Evolutionary conservation across 2,113 vertebrate species (phyloP).

Genomic region (Bostrychus sinensis): DNA sequence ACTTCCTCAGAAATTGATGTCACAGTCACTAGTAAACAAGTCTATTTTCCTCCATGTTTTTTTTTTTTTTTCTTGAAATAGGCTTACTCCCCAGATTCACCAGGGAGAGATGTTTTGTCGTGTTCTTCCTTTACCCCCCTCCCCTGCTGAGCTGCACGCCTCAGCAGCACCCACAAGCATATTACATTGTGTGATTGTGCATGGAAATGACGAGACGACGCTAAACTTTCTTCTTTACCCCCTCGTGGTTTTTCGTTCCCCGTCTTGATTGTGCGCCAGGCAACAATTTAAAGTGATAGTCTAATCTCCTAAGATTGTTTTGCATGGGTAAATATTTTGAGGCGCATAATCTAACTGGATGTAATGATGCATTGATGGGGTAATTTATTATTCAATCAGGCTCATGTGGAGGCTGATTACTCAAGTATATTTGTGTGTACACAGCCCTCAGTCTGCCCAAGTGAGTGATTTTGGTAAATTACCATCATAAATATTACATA

Average conservation of each 20-base stretch:
- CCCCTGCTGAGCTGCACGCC: conserved; percentile 10
- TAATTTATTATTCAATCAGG: conserved; percentile 85
- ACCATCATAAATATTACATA: conserved; percentile 77
- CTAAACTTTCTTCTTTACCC: conserved; percentile 27
- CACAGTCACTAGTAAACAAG: conserved; percentile 63
- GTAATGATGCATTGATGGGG: conserved; percentile 83
- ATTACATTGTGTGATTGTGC: conserved; percentile 39
- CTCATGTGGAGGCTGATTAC: conserved; percentile 74
- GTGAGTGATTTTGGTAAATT: conserved; percentile 68
- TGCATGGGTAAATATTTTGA: conserved; percentile 85
- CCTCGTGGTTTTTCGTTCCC: not conserved
- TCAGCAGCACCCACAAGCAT: conserved; percentile 41
- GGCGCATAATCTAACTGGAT: conserved; percentile 79
- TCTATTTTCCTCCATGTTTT: conserved; percentile 37
- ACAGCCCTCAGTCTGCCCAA: conserved; percentile 38
- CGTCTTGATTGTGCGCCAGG: conserved; percentile 66
- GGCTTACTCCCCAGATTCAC: conserved; percentile 61
- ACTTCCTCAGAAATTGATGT: conserved; percentile 17
- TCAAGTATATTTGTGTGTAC: conserved; percentile 60
- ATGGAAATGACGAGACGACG: conserved; percentile 41
- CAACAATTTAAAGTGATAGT: conserved; percentile 76
- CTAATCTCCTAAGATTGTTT: conserved; percentile 82
- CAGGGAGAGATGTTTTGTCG: conserved; percentile 51
- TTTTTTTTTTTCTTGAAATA: conserved; percentile 48
- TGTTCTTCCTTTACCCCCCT: conserved; percentile 13